Evolutionary conservation across 2,797 vertebrate species (phyloP), one percentile per base, ranked within the genome.

Genomic region (Mus caroli): DNA sequence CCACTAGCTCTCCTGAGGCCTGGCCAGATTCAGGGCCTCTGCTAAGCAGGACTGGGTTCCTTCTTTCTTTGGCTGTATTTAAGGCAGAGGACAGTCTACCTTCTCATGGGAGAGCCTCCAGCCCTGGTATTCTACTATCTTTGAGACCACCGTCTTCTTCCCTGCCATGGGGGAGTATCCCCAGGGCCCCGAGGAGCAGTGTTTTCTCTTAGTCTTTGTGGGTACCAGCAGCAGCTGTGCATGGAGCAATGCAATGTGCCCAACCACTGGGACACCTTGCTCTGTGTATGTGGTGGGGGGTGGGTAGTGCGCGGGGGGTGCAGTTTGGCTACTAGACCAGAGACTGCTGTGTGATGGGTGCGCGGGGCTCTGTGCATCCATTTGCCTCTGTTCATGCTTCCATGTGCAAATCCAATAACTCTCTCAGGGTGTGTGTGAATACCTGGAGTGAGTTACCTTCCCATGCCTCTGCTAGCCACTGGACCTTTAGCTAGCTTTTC

Each of bases 361-460:
- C 2, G 0, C 4, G 13, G 34, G 22, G 1, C n/a, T 52, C 34
- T 10, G 6, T 71, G n/a, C 17, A 5, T 54, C 64, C 15, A 1
- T 56, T 37, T 71, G 22, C 24, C 85, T 40, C n/a, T 73, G 67
- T 9, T 13, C 67, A 3, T 73, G 10, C 52, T 31, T 58, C 37
- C 37, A 8, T 26, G 3, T 14, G 4, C 6, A 20, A 46, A 56
- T 43, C 43, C 31, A 46, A 31, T 60, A 43, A 40, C 73, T n/a
- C 37, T 60, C 43, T 20, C 1, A 4, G 50, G n/a, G 56, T 20
- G 2, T 10, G 12, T n/a, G 15, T n/a, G 19, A 46, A n/a, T 37
- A 5, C 54, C 67, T 75, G 0, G 15, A 40, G 6, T 26, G 0
- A 0, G 4, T 26, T 46, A 50, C 52, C 14, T 22, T 3, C 2